Percentiles rank a stretch among this genome's conserved stretches.
Conservation (phyloP, 2,888 invertebrate species). For the Marasmarcha lunaedactyla region DNA sequence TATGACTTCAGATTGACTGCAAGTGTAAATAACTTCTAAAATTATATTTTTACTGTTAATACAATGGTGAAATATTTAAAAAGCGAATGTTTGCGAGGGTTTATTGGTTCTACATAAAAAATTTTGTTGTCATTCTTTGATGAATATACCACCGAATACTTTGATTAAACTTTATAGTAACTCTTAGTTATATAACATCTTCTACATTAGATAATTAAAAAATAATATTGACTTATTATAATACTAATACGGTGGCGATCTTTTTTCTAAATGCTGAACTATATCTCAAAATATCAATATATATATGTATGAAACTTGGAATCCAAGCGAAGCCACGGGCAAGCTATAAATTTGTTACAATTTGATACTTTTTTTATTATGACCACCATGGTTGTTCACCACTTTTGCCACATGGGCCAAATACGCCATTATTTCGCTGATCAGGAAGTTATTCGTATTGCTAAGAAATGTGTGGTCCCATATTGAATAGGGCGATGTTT, state of each 20-base stretch:
- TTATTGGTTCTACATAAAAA: neutral
- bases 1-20: conserved; percentile 48
- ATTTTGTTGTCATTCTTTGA: neutral
- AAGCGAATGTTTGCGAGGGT: neutral
- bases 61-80: conserved; percentile 19
- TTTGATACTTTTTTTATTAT: too few species aligned
- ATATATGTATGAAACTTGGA: too few species aligned
- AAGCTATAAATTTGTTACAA: too few species aligned
- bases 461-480: conserved; percentile 24
- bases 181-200: too few species aligned
- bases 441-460: neutral
- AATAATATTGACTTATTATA: too few species aligned
- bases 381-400: neutral
- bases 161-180: too few species aligned
- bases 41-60: conserved; percentile 54
- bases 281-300: too few species aligned
- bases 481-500: conserved; percentile 27
- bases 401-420: neutral
- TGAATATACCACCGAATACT: neutral
- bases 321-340: too few species aligned
- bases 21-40: too few species aligned
- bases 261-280: too few species aligned
- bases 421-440: neutral
- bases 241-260: too few species aligned
- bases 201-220: too few species aligned